phyloP scores from a whole-genome alignment of 2,888 invertebrate genomes.

The Muschampia plurimacula region DNA sequence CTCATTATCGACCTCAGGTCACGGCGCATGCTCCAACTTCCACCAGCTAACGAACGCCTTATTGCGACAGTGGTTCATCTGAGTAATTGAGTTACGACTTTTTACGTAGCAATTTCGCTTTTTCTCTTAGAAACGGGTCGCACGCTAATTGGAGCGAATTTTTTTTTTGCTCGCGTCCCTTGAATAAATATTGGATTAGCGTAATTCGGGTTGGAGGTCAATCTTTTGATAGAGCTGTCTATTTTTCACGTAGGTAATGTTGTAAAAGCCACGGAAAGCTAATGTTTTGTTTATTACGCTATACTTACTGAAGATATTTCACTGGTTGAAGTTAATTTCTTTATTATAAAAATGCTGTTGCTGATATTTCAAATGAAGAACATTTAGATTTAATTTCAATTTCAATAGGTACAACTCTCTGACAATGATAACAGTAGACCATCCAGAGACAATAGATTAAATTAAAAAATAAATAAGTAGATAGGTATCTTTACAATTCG shows the following conservation, averaged over 20 bases:
- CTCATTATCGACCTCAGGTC: slow-evolving; percentile 87
- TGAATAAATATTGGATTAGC: slow-evolving; percentile 80
- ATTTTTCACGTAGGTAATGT: slow-evolving; percentile 1
- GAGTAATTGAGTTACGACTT: slow-evolving; percentile 85
- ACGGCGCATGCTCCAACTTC: slow-evolving; percentile 82
- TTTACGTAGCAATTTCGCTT: slow-evolving; percentile 85
- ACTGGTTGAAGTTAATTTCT: not conserved
- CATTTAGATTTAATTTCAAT: no score
- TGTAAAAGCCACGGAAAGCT: slow-evolving; percentile 2
- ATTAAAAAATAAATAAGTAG: no score
- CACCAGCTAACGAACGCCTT: slow-evolving; percentile 76
- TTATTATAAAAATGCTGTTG: no score
- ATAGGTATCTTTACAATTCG: no score
- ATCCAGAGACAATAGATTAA: no score
- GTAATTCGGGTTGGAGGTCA: slow-evolving; percentile 74
- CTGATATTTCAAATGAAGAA: no score
- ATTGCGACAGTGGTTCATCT: slow-evolving; percentile 84
- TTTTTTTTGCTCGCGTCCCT: slow-evolving; percentile 68
- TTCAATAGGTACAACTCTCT: no score
- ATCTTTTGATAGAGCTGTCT: slow-evolving; percentile 60
- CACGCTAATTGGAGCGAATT: slow-evolving; percentile 79
- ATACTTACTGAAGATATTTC: not conserved
- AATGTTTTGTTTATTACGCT: slow-evolving; percentile 14
- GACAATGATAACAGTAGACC: no score
- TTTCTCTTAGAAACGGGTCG: slow-evolving; percentile 79